A percentile compares a stretch with the other conserved stretches of the same genome.
phyloP scores from a whole-genome alignment of 2,888 invertebrate genomes.

The Temnothorax ravouxi region DNA sequence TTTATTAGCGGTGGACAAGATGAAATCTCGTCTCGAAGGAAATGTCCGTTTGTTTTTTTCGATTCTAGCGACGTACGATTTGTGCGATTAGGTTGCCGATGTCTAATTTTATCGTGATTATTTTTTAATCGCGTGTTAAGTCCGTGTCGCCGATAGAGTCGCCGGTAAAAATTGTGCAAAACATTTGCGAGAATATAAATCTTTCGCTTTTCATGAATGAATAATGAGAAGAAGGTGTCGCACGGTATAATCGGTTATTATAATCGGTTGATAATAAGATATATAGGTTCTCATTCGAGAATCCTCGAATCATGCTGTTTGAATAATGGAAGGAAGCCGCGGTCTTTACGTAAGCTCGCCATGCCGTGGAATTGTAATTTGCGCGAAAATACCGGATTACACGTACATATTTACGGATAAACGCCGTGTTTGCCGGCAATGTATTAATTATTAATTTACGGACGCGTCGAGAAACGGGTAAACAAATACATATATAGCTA shows the following conservation, averaged over 20 bases:
- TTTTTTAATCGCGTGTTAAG: too few relatives aligned
- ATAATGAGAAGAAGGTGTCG: neutral
- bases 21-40: neutral
- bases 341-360: neutral
- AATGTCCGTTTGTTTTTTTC: neutral
- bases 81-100: neutral
- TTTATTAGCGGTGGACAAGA: neutral
- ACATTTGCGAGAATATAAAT: neutral
- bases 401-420: neutral
- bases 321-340: neutral
- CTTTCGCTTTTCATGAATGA: neutral
- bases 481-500: neutral
- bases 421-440: neutral
- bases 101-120: neutral
- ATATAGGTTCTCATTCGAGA: neutral
- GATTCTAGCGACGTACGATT: neutral
- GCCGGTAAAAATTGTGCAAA: neutral
- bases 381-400: neutral
- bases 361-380: neutral
- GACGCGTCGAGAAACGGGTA: neutral
- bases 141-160: neutral
- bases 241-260: neutral
- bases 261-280: neutral
- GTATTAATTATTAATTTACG: neutral
- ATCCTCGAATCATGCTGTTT: neutral